phyloP scores from a whole-genome alignment of 2,888 invertebrate species.

The Trissolcus brochymenae region DNA sequence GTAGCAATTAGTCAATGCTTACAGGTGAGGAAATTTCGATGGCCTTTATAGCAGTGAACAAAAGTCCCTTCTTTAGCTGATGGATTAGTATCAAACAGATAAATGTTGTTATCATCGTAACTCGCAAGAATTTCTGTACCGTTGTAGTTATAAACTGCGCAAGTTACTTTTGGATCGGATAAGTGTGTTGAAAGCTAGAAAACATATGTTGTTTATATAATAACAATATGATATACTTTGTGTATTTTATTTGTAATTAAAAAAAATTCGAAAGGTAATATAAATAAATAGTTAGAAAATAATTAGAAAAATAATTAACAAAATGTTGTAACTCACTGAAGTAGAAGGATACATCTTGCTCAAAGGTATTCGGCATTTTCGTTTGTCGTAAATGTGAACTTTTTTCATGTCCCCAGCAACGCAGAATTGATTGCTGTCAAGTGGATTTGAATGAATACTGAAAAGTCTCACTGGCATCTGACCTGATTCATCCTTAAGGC shows the following conservation, averaged over 20 bases:
- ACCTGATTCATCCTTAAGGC: conserved; percentile 79
- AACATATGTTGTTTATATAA: no score
- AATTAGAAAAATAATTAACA: neutral
- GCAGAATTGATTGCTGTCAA: conserved; percentile 86
- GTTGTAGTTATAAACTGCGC: conserved; percentile 93
- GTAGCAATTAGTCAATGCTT: conserved; percentile 9
- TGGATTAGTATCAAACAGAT: conserved; percentile 85
- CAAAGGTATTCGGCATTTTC: conserved; percentile 78
- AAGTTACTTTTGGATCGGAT: conserved; percentile 84
- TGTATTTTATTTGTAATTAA: neutral
- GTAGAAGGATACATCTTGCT: conserved; percentile 81
- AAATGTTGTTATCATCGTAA: conserved; percentile 95
- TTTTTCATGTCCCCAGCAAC: conserved; percentile 89
- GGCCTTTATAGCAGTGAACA: conserved; percentile 81
- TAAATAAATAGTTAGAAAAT: conserved; percentile 8
- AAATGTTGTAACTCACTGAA: neutral
- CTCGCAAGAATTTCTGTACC: conserved; percentile 95
- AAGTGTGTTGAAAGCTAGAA: neutral
- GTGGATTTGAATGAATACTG: conserved; percentile 91
- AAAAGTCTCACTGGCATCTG: conserved; percentile 84
- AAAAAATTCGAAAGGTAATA: conserved; percentile 6
- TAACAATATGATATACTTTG: no score
- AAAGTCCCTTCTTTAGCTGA: conserved; percentile 76
- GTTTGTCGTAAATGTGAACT: conserved; percentile 86
- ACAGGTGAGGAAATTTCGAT: conserved; percentile 76